Evolutionary conservation across 2,113 vertebrate genomes (phyloP).

Genomic region (Trogon surrucura): DNA sequence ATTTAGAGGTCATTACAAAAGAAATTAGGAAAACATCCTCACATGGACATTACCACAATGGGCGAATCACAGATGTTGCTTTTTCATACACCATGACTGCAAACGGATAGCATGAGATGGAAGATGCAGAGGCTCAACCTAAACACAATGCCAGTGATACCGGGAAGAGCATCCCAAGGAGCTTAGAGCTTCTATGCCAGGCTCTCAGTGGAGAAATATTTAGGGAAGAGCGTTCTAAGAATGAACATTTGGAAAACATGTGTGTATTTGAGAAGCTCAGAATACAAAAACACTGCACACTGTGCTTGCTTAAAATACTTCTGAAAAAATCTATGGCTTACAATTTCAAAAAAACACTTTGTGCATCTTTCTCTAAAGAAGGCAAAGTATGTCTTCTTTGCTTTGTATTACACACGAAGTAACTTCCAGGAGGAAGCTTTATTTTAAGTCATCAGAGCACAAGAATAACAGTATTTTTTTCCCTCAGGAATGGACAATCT

Average conservation of each 20-base stretch:
- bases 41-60: neutral
- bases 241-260: neutral
- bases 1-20: neutral
- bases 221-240: neutral
- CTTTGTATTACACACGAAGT: neutral
- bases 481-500: neutral
- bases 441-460: neutral
- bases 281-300: neutral
- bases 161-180: neutral
- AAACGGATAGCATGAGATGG: neutral
- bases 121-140: neutral
- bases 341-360: neutral
- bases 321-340: neutral
- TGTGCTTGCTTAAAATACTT: neutral
- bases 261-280: neutral
- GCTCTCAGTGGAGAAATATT: neutral
- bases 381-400: neutral
- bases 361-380: neutral
- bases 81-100: neutral
- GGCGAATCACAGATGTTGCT: neutral
- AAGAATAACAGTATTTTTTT: neutral
- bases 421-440: neutral
- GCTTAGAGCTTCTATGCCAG: neutral
- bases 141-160: accelerated
- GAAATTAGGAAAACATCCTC: neutral